These are phyloP conservation scores for Buteo buteo DNA, from an alignment of 2,113 vertebrate genomes.

Conservation along the genomic window DNA sequence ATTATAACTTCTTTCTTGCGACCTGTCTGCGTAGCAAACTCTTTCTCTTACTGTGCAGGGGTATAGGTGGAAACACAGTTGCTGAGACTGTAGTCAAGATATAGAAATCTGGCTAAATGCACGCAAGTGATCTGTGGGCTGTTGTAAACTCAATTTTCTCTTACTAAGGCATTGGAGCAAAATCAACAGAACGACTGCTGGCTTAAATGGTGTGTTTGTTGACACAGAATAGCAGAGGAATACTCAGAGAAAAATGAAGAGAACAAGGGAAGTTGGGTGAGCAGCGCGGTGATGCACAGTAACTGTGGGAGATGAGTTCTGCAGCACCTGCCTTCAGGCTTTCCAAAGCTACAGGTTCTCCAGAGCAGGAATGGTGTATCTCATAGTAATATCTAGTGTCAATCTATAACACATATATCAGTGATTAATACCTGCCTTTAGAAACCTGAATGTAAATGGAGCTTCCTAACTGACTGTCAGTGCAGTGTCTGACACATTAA, in stretches of 20 bases:
- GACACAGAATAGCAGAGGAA: not conserved
- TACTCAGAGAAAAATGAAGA: not conserved
- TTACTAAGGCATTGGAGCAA: not conserved
- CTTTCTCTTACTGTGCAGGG: not conserved
- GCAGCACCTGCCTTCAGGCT: not conserved
- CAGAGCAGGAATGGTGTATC: not conserved
- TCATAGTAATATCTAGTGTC: not conserved
- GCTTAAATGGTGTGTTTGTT: not conserved
- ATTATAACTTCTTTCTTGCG: constrained; percentile 24
- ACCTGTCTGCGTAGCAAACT: not conserved
- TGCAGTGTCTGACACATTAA: not conserved
- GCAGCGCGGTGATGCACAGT: fast-evolving
- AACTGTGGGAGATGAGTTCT: not conserved
- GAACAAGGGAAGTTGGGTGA: not conserved
- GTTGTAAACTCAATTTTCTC: not conserved
- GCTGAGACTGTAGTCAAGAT: not conserved
- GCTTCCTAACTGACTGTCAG: not conserved
- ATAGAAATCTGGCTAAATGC: not conserved
- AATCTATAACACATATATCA: not conserved
- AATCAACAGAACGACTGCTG: not conserved
- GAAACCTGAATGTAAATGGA: not conserved
- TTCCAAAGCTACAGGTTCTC: not conserved
- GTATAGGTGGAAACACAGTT: not conserved
- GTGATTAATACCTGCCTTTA: not conserved
- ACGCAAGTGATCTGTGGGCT: not conserved